Conservation (phyloP, 1,140 invertebrate species). For the Wiebesia pumilae region DNA sequence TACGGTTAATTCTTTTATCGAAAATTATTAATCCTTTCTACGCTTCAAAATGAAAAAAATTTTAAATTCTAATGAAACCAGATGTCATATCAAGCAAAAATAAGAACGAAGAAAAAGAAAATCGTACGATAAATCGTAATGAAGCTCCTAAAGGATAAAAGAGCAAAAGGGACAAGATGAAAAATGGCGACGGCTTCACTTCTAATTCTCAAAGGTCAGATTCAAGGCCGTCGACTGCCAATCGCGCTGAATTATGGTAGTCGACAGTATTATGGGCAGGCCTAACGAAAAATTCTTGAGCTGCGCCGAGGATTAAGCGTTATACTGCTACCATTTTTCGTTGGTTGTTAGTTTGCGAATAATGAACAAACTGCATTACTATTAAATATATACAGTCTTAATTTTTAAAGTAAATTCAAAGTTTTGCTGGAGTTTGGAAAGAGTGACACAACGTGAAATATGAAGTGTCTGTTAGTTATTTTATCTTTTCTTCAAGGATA, state of each 20-base stretch:
- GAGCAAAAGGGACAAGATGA: neutral
- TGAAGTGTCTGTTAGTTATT: too few species aligned
- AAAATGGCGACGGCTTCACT: neutral
- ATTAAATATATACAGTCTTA: neutral
- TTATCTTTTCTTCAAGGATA: too few species aligned
- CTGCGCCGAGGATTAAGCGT: neutral
- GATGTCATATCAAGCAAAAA: neutral
- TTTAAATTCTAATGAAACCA: neutral
- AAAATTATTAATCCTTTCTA: neutral
- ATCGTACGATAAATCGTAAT: neutral
- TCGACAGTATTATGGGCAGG: slow-evolving; percentile 31
- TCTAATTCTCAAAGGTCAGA: slow-evolving; percentile 46
- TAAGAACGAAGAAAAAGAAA: neutral
- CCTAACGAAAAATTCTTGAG: neutral
- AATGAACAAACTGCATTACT: neutral
- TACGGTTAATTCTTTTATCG: neutral
- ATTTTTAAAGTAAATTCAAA: too few species aligned
- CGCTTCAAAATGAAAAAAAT: neutral
- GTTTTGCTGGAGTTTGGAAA: too few species aligned
- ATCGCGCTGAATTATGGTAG: neutral
- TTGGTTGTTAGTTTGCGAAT: neutral
- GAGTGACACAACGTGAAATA: too few species aligned
- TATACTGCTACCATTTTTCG: neutral
- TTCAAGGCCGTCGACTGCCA: slow-evolving; percentile 41
- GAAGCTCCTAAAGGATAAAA: neutral